Evolutionary conservation across 2,113 vertebrate species (phyloP), one percentile per base, ranked within the genome.

Genomic region (Kryptolebias marmoratus): DNA sequence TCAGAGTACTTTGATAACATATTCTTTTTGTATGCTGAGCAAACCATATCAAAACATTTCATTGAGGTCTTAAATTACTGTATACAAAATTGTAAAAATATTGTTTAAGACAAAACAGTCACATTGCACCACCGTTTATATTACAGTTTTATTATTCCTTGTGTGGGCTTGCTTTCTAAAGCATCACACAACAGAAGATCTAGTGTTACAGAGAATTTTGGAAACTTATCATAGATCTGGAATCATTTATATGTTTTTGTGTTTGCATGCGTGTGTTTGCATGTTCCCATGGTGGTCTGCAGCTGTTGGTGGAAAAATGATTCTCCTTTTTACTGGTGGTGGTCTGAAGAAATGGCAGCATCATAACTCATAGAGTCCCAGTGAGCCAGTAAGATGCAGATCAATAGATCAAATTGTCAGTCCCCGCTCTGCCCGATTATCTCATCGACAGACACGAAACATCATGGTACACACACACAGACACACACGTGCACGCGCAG

Each of bases 361-460:
- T 75, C 63, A 86, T 89, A 90, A 90, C 85, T 89, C 89, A 91
- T 65, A 85, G 77, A 65, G 80, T 84, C 69, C 64, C 71, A 62
- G 68, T 52, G 79, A 85, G 82, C 69, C 72, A 39, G 81, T 76
- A 69, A 80, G 73, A 88, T 68, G 31, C 73, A 66, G 75, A 85
- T 90, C 88, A 85, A 91, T 92, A 87, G 79, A 89, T 90, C 88
- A 92, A 88, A 90, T 83, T 90, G 88, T 90, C 81, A 82, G 79
- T 88, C 67, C 61, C 27, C 81, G 77, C 87, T 77, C 79, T 71
- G 75, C 77, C 79, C 84, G 82, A 92, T 91, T 85, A 88, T 78
- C 85, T 88, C 88, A 85, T 89, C 64, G 81, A 79, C 87, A 79
- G 73, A 77, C 48, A 22, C 77, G 54, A 75, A 75, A 76, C 84